Base-by-base conservation (phyloP, 2,797 vertebrate species). In the Alosa sapidissima region DNA sequence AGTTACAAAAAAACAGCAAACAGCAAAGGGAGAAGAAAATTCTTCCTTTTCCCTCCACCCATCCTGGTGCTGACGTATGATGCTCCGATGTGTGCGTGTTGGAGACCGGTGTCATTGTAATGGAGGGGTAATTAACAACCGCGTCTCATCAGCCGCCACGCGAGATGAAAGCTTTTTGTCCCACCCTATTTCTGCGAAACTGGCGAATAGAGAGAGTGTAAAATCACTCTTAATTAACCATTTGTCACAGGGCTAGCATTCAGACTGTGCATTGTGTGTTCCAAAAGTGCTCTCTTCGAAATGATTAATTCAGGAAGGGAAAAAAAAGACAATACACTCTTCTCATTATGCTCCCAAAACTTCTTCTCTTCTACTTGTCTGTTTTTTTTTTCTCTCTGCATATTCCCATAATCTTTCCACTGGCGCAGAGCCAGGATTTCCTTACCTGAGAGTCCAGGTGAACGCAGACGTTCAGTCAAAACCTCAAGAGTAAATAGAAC, bases 181-280 rank as follows among this genome's bases (percentile, higher is more conserved):
- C 83, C 83, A 1, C 83, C 82, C 84, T 84, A 78, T 68, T 58
- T 81, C 84, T 82, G 90, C 88, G 82, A 90, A 93, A 92, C 90
- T 7, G 87, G 89, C 93, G 92, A 94, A 91, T 87, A 83, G n/a
- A 85, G 87, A 75, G 85, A 81, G 82, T 89, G 89, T 91, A 88
- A 90, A 91, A 90, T 89, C 87, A 85, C 86, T 88, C 82, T 94
- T 95, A 95, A 96, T 95, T 95, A 95, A 93, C 94, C 92, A 94
- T 95, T 96, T 95, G 94, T 95, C 95, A 96, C 92, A 94, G 93
- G 93, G 95, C 93, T 94, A 91, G 91, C 90, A 89, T 94, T 93
- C 91, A 93, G 89, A 89, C 92, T 91, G 90, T 88, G 92, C 93
- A 92, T 89, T 89, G 89, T 89, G 91, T 93, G 92, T 91, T 91